Evolutionary conservation across 2,888 invertebrate genomes (phyloP).

Genomic region (Drosophila cognata): DNA sequence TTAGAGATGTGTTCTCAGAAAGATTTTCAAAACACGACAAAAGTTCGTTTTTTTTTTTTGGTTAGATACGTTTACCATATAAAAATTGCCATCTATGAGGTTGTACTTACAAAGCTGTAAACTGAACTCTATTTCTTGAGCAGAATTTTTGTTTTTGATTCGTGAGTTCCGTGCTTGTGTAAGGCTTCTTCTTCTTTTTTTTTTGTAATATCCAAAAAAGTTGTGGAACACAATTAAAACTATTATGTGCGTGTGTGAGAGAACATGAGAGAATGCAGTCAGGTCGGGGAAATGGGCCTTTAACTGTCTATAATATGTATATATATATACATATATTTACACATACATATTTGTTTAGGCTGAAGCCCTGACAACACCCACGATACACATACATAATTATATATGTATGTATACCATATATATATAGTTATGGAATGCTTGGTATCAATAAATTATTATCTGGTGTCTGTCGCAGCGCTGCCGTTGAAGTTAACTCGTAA

Average conservation of each 20-base stretch:
- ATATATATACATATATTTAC: neutral
- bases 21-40: neutral
- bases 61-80: neutral
- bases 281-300: conserved; percentile 5
- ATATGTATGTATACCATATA: neutral
- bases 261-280: conserved; percentile 20
- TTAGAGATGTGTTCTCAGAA: conserved; percentile 11
- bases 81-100: neutral
- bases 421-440: conserved; percentile 45
- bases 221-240: conserved; percentile 10
- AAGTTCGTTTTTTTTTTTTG: neutral
- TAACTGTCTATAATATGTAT: neutral
- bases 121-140: neutral
- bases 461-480: conserved; percentile 60
- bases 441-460: conserved; percentile 78
- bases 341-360: neutral
- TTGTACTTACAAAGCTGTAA: neutral
- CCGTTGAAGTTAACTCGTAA: conserved; percentile 58
- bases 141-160: neutral
- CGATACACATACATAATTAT: conserved; percentile 25
- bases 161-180: neutral
- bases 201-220: neutral
- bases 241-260: conserved; percentile 14
- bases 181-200: no score
- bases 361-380: conserved; percentile 10